Base-by-base conservation (phyloP, 2,113 vertebrate genomes). In the Corydoras maculifer region DNA sequence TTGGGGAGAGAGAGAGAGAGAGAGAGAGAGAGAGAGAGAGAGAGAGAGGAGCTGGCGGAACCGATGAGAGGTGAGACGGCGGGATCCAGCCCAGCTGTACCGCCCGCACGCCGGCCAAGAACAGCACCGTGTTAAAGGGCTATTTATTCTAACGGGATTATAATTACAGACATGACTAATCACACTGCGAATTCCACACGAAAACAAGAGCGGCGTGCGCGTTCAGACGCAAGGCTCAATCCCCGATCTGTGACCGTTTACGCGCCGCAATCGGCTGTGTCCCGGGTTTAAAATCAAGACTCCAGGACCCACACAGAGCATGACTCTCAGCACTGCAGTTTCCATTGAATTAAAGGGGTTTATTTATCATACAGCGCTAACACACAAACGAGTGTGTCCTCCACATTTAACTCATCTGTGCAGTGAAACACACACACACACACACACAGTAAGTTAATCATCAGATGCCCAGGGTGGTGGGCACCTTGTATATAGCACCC, bases 41-140 rank as follows among this genome's bases (percentile, higher is more conserved):
- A 68, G 35, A 49, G 43, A 69, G 65, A 35, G 65, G 70, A 73
- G 62, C 62, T 75, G 74, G 77, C 81, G 79, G 78, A 71, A 79
- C 82, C 79, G 81, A 59, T 73, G 78, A 81, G 78, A 72, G 75
- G 73, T 78, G 75, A 84, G 86, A 85, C 84, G 78, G 67, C 57
- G 68, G 75, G 83, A 89, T 87, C 75, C 62, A 85, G 3, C 65
- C 61, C 76, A 82, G 84, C 69, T 78, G 74, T 70, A 65, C 62
- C 31, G 72, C 70, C 75, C 62, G 57, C 62, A 75, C 77, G 76
- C 70, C 76, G 79, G 86, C 87, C 87, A 88, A 88, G 76, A 85
- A 80, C 84, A 88, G 84, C 88, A 87, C 77, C 65, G 73, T 79
- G 80, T 82, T 87, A 80, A 77, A 81, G 79, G 78, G 77, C 76